Evolutionary conservation across 2,113 vertebrate genomes (phyloP).

Genomic region (Gobio gobio): DNA sequence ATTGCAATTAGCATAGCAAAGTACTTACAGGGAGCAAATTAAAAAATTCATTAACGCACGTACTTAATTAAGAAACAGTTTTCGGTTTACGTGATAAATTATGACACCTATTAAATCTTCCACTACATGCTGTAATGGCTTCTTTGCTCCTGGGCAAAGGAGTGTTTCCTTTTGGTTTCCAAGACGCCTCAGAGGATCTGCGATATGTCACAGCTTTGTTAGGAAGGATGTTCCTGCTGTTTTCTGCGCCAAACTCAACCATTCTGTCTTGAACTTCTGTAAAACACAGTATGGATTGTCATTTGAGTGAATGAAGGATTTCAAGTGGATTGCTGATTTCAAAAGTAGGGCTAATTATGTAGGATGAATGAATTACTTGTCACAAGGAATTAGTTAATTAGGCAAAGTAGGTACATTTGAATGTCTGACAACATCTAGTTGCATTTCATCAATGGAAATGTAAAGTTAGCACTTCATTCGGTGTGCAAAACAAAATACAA

Average conservation of each 20-base stretch:
- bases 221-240: conserved; percentile 73
- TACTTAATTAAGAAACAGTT: conserved; percentile 99
- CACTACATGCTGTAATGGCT: conserved; percentile 92
- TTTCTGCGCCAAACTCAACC: conserved; percentile 45
- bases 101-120: conserved; percentile 99
- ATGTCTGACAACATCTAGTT: neutral
- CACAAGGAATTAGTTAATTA: neutral
- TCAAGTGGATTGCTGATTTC: conserved; percentile 23
- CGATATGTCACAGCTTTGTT: conserved; percentile 78
- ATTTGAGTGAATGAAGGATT: conserved; percentile 50
- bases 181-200: conserved; percentile 81
- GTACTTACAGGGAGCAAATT: conserved; percentile 99
- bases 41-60: conserved; percentile 99
- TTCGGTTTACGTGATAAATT: conserved; percentile 99
- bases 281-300: conserved; percentile 63
- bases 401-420: neutral
- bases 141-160: conserved; percentile 89
- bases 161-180: conserved; percentile 87
- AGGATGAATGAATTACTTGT: neutral
- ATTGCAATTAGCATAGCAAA: conserved; percentile 99
- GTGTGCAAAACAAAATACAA: neutral
- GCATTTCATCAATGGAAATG: neutral
- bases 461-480: neutral
- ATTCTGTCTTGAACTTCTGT: conserved; percentile 60
- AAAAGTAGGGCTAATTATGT: neutral